phyloP scores from a whole-genome alignment of 2,113 vertebrate genomes.

The Mohoua ochrocephala region DNA sequence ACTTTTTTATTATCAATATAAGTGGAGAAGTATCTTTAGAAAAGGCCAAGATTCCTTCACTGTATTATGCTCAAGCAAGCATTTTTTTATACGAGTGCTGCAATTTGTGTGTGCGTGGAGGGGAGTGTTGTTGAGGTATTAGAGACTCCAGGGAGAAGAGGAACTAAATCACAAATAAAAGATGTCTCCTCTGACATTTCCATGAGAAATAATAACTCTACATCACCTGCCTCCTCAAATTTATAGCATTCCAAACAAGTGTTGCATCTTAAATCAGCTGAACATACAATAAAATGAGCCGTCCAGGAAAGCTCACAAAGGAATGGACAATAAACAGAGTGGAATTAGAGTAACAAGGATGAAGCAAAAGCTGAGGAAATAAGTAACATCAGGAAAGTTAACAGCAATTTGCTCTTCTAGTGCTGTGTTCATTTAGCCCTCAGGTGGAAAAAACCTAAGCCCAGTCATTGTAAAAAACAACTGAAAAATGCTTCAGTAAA shows the following conservation, averaged over 20 bases:
- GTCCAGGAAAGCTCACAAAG: neutral
- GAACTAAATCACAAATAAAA: neutral
- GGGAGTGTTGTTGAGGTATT: neutral
- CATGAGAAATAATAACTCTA: neutral
- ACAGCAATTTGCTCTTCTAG: neutral
- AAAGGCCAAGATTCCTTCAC: neutral
- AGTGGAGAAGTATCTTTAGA: neutral
- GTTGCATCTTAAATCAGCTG: neutral
- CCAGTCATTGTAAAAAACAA: neutral
- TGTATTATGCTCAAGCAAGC: neutral
- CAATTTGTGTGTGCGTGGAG: neutral
- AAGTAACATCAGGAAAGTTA: neutral
- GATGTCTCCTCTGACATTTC: neutral
- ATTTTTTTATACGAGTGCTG: neutral
- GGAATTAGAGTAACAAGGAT: neutral
- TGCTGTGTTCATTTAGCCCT: neutral
- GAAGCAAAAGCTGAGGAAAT: neutral
- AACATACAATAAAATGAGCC: neutral
- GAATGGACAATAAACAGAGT: neutral
- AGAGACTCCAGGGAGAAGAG: neutral
- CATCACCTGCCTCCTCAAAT: neutral
- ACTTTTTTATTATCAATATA: neutral
- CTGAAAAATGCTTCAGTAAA: neutral
- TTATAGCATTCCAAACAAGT: neutral
- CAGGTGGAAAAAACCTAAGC: neutral